phyloP scores from a whole-genome alignment of 2,888 invertebrate species.

The Diploptera punctata region DNA sequence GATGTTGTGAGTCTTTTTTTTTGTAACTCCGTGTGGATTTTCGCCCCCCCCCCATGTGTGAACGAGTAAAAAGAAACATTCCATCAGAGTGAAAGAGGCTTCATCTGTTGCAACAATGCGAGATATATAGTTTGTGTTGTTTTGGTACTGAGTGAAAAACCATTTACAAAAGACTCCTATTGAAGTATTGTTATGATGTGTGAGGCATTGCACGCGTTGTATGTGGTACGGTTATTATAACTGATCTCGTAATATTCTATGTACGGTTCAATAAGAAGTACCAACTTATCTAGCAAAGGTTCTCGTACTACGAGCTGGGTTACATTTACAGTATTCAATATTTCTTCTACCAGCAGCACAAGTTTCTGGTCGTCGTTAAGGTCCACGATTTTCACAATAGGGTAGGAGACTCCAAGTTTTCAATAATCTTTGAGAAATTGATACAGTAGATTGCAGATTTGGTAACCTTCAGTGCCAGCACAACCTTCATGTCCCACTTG shows the following conservation, averaged over 20 bases:
- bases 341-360: not conserved
- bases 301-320: not conserved
- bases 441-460: too few species aligned
- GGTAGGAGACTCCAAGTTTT: too few species aligned
- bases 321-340: not conserved
- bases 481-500: too few species aligned
- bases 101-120: not conserved
- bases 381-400: too few species aligned
- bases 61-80: not conserved
- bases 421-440: too few species aligned
- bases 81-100: not conserved
- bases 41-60: not conserved
- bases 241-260: not conserved
- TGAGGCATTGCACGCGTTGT: not conserved
- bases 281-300: not conserved
- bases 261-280: not conserved
- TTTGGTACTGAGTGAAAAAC: not conserved
- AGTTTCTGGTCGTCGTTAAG: too few species aligned
- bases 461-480: too few species aligned
- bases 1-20: not conserved
- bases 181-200: not conserved
- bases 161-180: not conserved
- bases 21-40: not conserved
- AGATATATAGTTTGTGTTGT: not conserved
- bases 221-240: not conserved